These are phyloP conservation scores for Sebastes glaucus DNA, from an alignment of 2,797 vertebrate species.

Conservation along the genomic window DNA sequence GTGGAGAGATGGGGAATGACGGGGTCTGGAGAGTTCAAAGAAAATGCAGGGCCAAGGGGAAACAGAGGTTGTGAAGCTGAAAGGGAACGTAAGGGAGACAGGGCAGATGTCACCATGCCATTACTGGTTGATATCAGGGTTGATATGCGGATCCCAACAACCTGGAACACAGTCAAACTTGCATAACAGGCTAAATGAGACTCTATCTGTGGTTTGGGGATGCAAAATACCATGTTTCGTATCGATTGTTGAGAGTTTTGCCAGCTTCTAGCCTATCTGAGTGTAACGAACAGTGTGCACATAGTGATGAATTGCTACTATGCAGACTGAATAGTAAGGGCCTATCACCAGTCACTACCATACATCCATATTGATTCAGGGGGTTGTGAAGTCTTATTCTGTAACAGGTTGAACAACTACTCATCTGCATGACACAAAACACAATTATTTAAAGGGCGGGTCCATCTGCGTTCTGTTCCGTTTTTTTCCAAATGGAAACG, in stretches of 20 bases:
- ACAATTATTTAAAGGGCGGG: no score
- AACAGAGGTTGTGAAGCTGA: no score
- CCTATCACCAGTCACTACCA: no score
- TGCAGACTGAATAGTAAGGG: not conserved
- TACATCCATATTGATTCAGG: no score
- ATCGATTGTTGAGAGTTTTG: not conserved
- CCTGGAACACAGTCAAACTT: not conserved
- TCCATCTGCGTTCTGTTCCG: no score
- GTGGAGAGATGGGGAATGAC: not conserved
- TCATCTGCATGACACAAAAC: no score
- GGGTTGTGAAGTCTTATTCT: not conserved
- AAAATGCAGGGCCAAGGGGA: no score
- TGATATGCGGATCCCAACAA: not conserved
- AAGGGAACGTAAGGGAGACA: no score
- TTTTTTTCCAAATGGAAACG: no score
- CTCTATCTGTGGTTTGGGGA: not conserved
- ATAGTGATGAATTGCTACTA: not conserved
- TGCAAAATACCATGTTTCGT: not conserved
- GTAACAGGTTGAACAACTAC: not conserved
- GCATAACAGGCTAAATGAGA: no score
- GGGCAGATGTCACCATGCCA: no score
- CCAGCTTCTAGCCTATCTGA: not conserved
- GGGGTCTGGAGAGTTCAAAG: not conserved
- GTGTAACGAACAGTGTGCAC: not conserved
- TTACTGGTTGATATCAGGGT: no score